A percentile compares a stretch with the other conserved stretches of the same genome.
These are phyloP conservation scores for Spinibarbus caldwelli DNA, from an alignment of 2,797 vertebrate species.

Conservation along the genomic window DNA sequence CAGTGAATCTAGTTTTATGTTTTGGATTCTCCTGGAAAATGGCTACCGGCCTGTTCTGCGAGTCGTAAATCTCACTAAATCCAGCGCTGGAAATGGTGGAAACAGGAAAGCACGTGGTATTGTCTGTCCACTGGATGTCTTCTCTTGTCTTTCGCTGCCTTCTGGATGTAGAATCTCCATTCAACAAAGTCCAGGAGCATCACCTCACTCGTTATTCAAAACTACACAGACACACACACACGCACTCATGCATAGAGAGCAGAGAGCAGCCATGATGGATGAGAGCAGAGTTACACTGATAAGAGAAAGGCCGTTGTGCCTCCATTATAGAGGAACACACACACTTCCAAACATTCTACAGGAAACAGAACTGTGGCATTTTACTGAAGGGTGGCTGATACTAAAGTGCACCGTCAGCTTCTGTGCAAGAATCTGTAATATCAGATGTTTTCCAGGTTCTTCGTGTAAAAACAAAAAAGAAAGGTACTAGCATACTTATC, in stretches of 20 bases:
- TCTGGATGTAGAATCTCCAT: slow-evolving; percentile 45
- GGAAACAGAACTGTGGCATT: slow-evolving; percentile 39
- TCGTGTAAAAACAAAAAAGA: background rate
- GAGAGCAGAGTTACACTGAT: slow-evolving; percentile 48
- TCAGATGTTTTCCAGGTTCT: slow-evolving; percentile 6
- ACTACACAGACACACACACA: slow-evolving; percentile 28
- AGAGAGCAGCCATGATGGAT: slow-evolving; percentile 53
- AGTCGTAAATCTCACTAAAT: slow-evolving; percentile 33
- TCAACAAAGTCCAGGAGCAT: slow-evolving; percentile 53
- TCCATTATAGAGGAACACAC: slow-evolving; percentile 38
- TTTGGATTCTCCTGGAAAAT: slow-evolving; percentile 36
- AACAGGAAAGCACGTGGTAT: slow-evolving; percentile 37
- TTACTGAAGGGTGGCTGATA: slow-evolving; percentile 3
- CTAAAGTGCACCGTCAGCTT: slow-evolving; percentile 21
- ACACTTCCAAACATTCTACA: slow-evolving; percentile 24
- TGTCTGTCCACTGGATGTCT: slow-evolving; percentile 49
- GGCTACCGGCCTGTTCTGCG: slow-evolving; percentile 24
- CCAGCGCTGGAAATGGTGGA: slow-evolving; percentile 31
- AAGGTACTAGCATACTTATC: background rate
- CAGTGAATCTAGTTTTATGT: slow-evolving; percentile 20
- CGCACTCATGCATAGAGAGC: slow-evolving; percentile 38
- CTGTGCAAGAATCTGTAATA: background rate
- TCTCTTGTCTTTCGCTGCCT: slow-evolving; percentile 32
- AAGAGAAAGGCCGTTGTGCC: slow-evolving; percentile 42
- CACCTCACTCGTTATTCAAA: slow-evolving; percentile 46